A percentile compares a stretch with the other conserved stretches of the same genome.
Evolutionary conservation across 2,113 vertebrate genomes (phyloP).

Genomic region (Charina bottae): DNA sequence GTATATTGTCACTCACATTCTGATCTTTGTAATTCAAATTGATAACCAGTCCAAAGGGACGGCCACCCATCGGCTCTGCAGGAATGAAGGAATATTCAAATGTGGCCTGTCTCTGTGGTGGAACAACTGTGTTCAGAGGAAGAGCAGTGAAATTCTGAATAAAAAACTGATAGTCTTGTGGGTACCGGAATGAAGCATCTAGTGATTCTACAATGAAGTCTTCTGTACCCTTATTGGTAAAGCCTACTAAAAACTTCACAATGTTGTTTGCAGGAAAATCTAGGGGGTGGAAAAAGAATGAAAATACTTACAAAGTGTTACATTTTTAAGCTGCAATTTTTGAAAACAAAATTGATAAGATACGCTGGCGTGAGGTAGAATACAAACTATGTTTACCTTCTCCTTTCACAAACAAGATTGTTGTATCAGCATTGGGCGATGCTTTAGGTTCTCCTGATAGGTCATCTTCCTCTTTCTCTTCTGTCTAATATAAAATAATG

Average conservation of each 20-base stretch:
- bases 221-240: constrained; percentile 94
- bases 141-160: constrained; percentile 99
- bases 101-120: constrained; percentile 89
- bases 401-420: constrained; percentile 96
- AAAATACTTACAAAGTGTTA: constrained; percentile 25
- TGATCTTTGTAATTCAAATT: constrained; percentile 96
- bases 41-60: constrained; percentile 95
- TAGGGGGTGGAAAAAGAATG: constrained; percentile 56
- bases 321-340: not conserved
- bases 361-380: not conserved
- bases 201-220: constrained; percentile 93
- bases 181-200: constrained; percentile 97
- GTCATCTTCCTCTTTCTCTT: constrained; percentile 94
- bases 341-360: not conserved
- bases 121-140: constrained; percentile 86
- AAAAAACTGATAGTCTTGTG: constrained; percentile 98
- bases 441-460: constrained; percentile 92
- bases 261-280: constrained; percentile 98
- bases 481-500: constrained; percentile 79
- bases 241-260: constrained; percentile 96
- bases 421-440: constrained; percentile 94
- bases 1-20: constrained; percentile 75
- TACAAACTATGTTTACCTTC: constrained; percentile 80
- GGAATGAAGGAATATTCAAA: constrained; percentile 99
- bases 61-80: constrained; percentile 95